Evolutionary conservation across 2,113 vertebrate species (phyloP), one percentile per base, ranked within the genome.

Genomic region (Albula glossodonta): DNA sequence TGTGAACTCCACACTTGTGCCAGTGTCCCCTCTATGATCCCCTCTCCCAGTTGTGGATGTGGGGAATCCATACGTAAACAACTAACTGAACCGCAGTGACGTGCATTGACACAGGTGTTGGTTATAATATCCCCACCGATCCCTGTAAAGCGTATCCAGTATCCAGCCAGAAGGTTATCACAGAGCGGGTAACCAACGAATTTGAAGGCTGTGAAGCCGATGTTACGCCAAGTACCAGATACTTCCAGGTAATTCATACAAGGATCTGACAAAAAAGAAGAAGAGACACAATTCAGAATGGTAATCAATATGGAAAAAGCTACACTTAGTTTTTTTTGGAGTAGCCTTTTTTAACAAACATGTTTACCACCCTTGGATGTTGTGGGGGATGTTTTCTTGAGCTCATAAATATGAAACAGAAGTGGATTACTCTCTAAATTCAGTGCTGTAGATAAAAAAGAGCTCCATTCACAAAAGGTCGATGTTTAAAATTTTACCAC

Each of bases 141-240:
- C 49, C 92, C 93, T 0, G 48, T 84, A 84, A 93, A 93, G 53
- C 92, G 90, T 41, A 63, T 82, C 93, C 93, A 94, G 1, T 52
- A 48, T 0, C 0, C 8, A 2, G 4, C 0, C 56, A 91, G 82
- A 0, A 0, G 0, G 0, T 0, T 0, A 19, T 93, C 93, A 22
- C 84, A 48, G 17, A 60, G 51, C 6, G 81, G 74, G 25, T 31
- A 81, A 15, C 49, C 49, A 2, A 50, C 11, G 50, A 88, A 4
- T 17, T 9, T 5, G 7, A 8, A 48, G 5, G 74, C 57, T 53
- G 5, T 49, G 56, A 85, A 88, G 31, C n/a, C 81, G 5, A 3
- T 49, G 57, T 94, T 93, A 41, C 92, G 90, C 89, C 88, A 93
- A 57, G 93, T 4, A 2, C 93, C 87, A 25, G 77, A 87, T 77